phyloP scores from a whole-genome alignment of 2,797 vertebrate genomes.

The Phalanger gymnotis region DNA sequence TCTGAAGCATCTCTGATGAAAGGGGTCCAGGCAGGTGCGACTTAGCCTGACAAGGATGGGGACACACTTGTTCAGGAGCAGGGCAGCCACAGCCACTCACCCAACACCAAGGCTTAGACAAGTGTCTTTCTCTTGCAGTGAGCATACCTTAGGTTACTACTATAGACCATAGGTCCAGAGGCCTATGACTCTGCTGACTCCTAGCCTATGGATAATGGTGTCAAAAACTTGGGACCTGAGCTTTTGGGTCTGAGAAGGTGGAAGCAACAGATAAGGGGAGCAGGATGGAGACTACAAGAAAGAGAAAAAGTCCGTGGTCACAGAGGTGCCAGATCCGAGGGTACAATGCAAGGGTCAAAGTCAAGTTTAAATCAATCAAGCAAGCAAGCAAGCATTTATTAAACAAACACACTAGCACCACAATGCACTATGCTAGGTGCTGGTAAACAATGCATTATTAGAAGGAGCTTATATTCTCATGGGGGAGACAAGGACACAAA shows the following conservation, averaged over 20 bases:
- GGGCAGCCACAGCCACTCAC: background rate
- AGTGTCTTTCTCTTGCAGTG: background rate
- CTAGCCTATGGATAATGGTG: background rate
- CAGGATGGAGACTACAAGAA: background rate
- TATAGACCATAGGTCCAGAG: background rate
- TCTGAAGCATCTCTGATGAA: conserved; percentile 58
- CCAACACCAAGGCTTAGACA: background rate
- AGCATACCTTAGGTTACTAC: background rate
- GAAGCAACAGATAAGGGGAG: background rate
- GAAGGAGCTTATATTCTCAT: too few relatives aligned
- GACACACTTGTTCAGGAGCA: background rate
- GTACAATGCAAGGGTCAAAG: background rate
- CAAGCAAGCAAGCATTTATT: background rate
- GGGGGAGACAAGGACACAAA: too few relatives aligned
- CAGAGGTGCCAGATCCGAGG: background rate
- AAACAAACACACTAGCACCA: background rate
- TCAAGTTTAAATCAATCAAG: background rate
- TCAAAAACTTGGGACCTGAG: background rate
- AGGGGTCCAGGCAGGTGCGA: conserved; percentile 54
- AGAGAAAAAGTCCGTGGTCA: background rate
- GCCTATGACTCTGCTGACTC: background rate
- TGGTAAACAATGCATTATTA: too few relatives aligned
- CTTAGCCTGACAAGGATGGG: background rate
- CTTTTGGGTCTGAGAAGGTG: background rate
- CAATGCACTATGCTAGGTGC: too few relatives aligned